These are phyloP conservation scores for Nasonia longicornis DNA, from an alignment of 1,140 invertebrate species.

Conservation along the genomic window DNA sequence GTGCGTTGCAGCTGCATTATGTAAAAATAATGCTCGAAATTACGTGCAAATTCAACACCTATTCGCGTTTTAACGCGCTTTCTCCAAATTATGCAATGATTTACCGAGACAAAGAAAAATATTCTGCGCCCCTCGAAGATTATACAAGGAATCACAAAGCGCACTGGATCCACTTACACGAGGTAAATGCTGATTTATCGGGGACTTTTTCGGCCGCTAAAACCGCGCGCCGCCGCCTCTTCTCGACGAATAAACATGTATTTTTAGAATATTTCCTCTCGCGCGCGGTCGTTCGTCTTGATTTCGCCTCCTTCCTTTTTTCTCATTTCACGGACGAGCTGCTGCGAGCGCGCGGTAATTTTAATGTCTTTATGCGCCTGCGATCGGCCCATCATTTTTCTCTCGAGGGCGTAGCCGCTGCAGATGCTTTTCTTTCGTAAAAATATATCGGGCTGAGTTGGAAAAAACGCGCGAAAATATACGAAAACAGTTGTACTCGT, in stretches of 20 bases:
- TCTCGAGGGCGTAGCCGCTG: neutral
- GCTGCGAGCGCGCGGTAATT: neutral
- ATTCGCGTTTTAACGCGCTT: neutral
- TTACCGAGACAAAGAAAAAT: neutral
- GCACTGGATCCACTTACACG: neutral
- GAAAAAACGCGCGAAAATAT: neutral
- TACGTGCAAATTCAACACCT: neutral
- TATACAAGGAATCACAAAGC: neutral
- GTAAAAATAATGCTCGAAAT: neutral
- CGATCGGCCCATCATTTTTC: neutral
- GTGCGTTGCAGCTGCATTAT: neutral
- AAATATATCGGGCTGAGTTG: neutral
- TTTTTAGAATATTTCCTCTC: constrained; percentile 26
- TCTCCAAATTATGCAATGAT: neutral
- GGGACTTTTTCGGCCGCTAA: neutral
- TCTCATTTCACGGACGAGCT: neutral
- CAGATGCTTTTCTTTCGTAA: neutral
- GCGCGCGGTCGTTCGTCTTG: neutral
- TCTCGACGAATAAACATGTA: constrained; percentile 7
- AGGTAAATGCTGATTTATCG: constrained; percentile 3
- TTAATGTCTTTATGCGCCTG: neutral
- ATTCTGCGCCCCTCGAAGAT: neutral
- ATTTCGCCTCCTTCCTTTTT: neutral
- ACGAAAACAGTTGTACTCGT: neutral
- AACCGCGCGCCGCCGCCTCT: neutral